A percentile compares a stretch with the other conserved stretches of the same genome.
phyloP scores from a whole-genome alignment of 2,113 vertebrate species.

The Phylloscopus whistleri region DNA sequence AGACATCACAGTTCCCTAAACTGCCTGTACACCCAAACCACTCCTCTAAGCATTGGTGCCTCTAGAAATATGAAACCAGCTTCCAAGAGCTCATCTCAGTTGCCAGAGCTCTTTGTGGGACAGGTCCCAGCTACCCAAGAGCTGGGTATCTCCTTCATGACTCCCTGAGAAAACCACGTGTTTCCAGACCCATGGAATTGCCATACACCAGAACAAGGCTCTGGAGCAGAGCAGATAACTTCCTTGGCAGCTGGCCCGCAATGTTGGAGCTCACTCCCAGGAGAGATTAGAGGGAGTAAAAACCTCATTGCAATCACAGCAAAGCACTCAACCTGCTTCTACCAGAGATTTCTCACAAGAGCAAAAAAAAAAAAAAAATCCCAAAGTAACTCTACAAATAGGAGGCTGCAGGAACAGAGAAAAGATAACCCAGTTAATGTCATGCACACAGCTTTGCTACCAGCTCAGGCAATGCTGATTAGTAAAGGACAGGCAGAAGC shows the following conservation, averaged over 20 bases:
- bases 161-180: background rate
- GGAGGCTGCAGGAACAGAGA: background rate
- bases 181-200: background rate
- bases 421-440: background rate
- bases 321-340: slow-evolving; percentile 26
- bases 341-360: slow-evolving; percentile 22
- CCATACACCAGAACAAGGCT: background rate
- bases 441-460: background rate
- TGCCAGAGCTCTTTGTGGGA: background rate
- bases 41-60: background rate
- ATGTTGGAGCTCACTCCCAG: background rate
- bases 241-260: slow-evolving; percentile 5
- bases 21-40: background rate
- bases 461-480: background rate
- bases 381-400: background rate
- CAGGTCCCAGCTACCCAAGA: background rate
- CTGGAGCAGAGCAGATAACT: slow-evolving; percentile 44
- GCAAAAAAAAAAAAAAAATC: background rate
- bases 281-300: slow-evolving; percentile 21
- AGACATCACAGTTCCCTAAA: background rate
- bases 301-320: background rate
- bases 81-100: background rate
- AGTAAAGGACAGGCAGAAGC: background rate
- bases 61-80: background rate
- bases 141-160: background rate